phyloP scores from a whole-genome alignment of 2,888 invertebrate species.

The Abrostola triplasia region DNA sequence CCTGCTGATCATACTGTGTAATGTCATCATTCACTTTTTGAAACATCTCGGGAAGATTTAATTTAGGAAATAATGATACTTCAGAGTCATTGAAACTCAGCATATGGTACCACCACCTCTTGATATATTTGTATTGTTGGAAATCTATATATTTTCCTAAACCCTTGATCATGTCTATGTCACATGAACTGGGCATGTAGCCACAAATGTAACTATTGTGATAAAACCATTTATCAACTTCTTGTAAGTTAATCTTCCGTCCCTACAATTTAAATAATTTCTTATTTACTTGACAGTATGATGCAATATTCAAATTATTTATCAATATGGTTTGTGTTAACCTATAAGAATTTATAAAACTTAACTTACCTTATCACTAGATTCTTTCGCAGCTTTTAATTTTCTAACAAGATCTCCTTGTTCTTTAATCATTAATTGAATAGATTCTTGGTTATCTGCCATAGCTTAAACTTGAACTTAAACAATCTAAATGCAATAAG shows the following conservation, averaged over 20 bases:
- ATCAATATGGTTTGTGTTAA: conserved; percentile 29
- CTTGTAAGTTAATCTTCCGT: conserved; percentile 60
- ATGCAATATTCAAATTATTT: conserved; percentile 59
- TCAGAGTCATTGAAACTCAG: conserved; percentile 88
- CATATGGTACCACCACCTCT: conserved; percentile 90
- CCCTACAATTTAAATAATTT: conserved; percentile 72
- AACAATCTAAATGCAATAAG: conserved; percentile 32
- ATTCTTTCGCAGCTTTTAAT: conserved; percentile 94
- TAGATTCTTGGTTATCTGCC: conserved; percentile 76
- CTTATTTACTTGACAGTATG: conserved; percentile 54
- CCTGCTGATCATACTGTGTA: conserved; percentile 72
- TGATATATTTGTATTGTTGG: conserved; percentile 81
- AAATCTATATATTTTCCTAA: conserved; percentile 72
- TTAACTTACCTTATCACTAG: conserved; percentile 90
- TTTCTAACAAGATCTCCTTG: conserved; percentile 95
- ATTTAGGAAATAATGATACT: conserved; percentile 77
- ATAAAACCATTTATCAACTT: conserved; percentile 82
- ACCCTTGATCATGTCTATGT: conserved; percentile 77
- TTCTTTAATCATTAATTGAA: conserved; percentile 82
- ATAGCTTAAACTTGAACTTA: conserved; percentile 63
- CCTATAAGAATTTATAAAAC: conserved; percentile 2
- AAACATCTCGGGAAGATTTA: conserved; percentile 63
- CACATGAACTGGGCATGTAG: conserved; percentile 86
- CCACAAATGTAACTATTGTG: conserved; percentile 88
- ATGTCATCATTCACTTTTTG: conserved; percentile 62